Evolutionary conservation across 1,140 invertebrate species (phyloP).

Genomic region (Drosophila carrolli): DNA sequence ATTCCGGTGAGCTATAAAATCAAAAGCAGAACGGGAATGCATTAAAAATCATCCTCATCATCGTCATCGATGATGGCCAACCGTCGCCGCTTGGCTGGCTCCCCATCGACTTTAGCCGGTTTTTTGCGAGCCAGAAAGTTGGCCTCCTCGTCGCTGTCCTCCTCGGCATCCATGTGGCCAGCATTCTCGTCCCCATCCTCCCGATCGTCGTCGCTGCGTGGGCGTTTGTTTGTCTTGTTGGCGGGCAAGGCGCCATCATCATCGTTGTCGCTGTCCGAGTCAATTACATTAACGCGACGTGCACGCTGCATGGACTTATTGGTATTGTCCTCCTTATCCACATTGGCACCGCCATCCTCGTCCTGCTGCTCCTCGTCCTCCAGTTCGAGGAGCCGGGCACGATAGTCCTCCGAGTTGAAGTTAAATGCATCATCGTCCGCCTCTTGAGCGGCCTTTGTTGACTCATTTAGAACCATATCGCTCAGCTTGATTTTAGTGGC

Average conservation of each 20-base stretch:
- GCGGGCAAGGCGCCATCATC: conserved; percentile 54
- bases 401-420: conserved; percentile 83
- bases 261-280: conserved; percentile 79
- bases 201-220: conserved; percentile 64
- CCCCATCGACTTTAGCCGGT: conserved; percentile 46
- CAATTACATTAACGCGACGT: conserved; percentile 84
- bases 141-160: conserved; percentile 68
- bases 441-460: conserved; percentile 38
- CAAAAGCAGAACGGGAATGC: conserved; percentile 24
- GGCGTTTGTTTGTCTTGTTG: conserved; percentile 78
- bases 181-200: conserved; percentile 15
- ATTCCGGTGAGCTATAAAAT: conserved; percentile 46
- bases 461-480: conserved; percentile 71
- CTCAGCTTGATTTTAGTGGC: conserved; percentile 72
- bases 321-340: conserved; percentile 65
- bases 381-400: conserved; percentile 72
- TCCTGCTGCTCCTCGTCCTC: conserved; percentile 54
- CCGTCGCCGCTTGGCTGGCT: conserved; percentile 78
- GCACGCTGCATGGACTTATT: conserved; percentile 73
- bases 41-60: conserved; percentile 79
- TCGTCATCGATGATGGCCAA: conserved; percentile 80
- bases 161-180: conserved; percentile 25
- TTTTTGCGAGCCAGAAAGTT: conserved; percentile 78
- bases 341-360: conserved; percentile 3
- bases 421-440: conserved; percentile 67